Conservation (phyloP, 2,888 invertebrate species). For the Barypeithes pellucidus region DNA sequence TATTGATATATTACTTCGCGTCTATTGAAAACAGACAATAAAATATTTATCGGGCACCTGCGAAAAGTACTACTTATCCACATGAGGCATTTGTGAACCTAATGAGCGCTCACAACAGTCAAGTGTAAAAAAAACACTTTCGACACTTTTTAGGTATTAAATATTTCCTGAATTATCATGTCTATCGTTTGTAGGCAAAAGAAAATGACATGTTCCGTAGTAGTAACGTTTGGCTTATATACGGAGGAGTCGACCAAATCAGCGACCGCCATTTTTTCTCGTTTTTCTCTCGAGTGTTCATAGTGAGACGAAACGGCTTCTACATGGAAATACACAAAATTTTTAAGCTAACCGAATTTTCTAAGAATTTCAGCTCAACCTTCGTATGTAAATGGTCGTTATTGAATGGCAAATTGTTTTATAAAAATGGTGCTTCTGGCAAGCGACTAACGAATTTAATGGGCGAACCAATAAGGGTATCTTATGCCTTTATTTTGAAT, state of each 20-base stretch:
- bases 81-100: too few species aligned
- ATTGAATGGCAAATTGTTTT: background rate
- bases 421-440: background rate
- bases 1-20: too few species aligned
- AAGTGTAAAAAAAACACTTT: too few species aligned
- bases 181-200: conserved; percentile 18
- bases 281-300: background rate
- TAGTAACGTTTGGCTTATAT: conserved; percentile 15
- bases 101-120: too few species aligned
- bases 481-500: conserved; percentile 31
- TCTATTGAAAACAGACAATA: too few species aligned
- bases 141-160: too few species aligned
- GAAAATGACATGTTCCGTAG: conserved; percentile 12
- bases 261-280: background rate
- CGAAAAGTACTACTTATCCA: too few species aligned
- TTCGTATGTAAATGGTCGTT: background rate
- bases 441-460: conserved; percentile 11
- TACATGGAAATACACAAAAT: conserved; percentile 11
- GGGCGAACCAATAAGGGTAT: conserved; percentile 36
- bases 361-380: background rate
- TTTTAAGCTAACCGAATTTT: conserved; percentile 16
- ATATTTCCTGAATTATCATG: too few species aligned
- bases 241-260: conserved; percentile 5
- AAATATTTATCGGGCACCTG: too few species aligned
- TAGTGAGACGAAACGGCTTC: background rate